Conservation (phyloP, 2,113 vertebrate species). For the Cyprinodon tularosa region DNA sequence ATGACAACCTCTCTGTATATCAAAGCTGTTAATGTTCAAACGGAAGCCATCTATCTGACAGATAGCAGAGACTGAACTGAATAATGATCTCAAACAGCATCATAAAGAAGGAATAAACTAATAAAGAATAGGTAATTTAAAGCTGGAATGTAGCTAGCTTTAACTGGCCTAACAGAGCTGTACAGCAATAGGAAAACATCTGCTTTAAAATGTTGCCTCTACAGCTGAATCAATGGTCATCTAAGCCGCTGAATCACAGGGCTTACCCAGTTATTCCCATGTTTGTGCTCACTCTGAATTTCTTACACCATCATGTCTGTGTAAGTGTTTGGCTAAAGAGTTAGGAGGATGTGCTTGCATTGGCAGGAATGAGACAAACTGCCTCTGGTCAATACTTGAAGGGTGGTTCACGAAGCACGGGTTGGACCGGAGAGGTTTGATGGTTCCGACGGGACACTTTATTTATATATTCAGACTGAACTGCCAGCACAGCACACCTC, state of each 20-base stretch:
- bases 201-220: not conserved
- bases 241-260: not conserved
- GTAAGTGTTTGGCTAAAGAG: slow-evolving; percentile 27
- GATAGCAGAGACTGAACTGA: no score
- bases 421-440: slow-evolving; percentile 27
- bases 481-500: slow-evolving; percentile 64
- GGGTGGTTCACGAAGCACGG: slow-evolving; percentile 25
- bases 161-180: not conserved
- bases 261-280: not conserved
- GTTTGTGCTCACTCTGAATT: not conserved
- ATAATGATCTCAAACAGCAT: no score
- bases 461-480: slow-evolving; percentile 66
- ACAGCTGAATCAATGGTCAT: not conserved
- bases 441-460: slow-evolving; percentile 50
- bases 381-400: slow-evolving; percentile 63
- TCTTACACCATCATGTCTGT: not conserved
- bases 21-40: no score
- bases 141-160: not conserved
- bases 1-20: no score
- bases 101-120: no score
- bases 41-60: no score
- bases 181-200: not conserved
- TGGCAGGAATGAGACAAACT: slow-evolving; percentile 70
- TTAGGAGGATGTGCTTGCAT: slow-evolving; percentile 58
- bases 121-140: not conserved